Percentiles rank a stretch among this genome's conserved stretches.
phyloP scores from a whole-genome alignment of 1,140 invertebrate species.

The Atopsyche davidsoni region DNA sequence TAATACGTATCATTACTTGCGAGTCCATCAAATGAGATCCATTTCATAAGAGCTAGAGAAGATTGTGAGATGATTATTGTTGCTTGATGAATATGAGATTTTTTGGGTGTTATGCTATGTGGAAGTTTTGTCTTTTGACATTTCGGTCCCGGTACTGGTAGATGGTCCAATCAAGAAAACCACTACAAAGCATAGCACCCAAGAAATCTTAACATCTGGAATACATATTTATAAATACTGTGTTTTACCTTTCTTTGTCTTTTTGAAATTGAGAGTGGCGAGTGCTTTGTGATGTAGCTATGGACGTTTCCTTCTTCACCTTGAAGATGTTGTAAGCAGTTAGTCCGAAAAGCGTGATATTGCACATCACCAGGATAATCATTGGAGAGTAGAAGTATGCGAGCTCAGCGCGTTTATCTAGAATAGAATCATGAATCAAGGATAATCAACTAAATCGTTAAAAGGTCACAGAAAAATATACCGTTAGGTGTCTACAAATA shows the following conservation, averaged over 20 bases:
- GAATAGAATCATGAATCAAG: too few species aligned
- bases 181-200: too few species aligned
- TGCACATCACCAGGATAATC: conserved; percentile 60
- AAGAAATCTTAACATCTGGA: too few species aligned
- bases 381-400: conserved; percentile 73
- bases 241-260: conserved; percentile 45
- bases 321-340: conserved; percentile 63
- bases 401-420: conserved; percentile 50
- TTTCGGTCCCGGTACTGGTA: too few species aligned
- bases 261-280: conserved; percentile 39
- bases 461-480: too few species aligned
- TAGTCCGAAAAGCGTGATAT: conserved; percentile 63
- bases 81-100: not conserved
- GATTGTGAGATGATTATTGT: not conserved
- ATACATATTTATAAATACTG: too few species aligned
- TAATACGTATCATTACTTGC: not conserved
- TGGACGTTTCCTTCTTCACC: conserved; percentile 42
- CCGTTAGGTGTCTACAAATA: too few species aligned
- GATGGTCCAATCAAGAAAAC: too few species aligned
- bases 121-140: too few species aligned
- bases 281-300: conserved; percentile 41
- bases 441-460: too few species aligned
- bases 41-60: not conserved
- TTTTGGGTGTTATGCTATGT: too few species aligned
- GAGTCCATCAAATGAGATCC: not conserved